phyloP scores from a whole-genome alignment of 1,140 invertebrate genomes.

The Chymomyza costata region DNA sequence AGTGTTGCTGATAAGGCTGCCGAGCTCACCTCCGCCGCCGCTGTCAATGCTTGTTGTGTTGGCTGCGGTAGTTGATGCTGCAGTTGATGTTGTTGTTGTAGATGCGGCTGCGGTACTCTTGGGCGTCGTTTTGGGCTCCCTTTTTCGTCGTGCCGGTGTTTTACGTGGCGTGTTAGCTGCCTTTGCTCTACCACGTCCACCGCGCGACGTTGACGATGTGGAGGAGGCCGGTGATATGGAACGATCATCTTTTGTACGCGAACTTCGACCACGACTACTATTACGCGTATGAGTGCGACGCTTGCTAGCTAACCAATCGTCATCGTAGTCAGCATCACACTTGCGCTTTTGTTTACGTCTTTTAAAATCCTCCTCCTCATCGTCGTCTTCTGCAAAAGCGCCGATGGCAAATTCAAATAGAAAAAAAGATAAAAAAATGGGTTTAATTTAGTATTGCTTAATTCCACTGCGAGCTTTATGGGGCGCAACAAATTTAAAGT shows the following conservation, averaged over 20 bases:
- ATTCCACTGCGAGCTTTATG: neutral
- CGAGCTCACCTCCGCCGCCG: slow-evolving; percentile 7
- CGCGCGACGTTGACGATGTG: slow-evolving; percentile 54
- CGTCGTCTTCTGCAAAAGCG: slow-evolving; percentile 46
- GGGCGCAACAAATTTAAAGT: neutral
- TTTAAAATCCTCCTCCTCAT: slow-evolving; percentile 71
- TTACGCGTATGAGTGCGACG: slow-evolving; percentile 50
- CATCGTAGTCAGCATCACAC: slow-evolving; percentile 71
- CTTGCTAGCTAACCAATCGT: slow-evolving; percentile 64
- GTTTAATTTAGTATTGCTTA: neutral
- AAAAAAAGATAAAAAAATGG: slow-evolving; percentile 10
- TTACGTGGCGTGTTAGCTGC: slow-evolving; percentile 52
- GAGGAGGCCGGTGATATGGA: slow-evolving; percentile 69
- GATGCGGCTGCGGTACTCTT: slow-evolving; percentile 8
- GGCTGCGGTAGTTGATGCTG: slow-evolving; percentile 15
- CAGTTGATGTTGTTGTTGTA: neutral
- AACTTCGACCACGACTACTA: slow-evolving; percentile 58
- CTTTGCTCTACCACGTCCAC: slow-evolving; percentile 30
- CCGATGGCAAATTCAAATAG: neutral
- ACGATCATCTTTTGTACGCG: slow-evolving; percentile 62
- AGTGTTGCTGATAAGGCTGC: slow-evolving; percentile 29
- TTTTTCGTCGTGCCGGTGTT: slow-evolving; percentile 60
- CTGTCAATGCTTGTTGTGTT: neutral
- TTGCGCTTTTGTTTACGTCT: slow-evolving; percentile 62
- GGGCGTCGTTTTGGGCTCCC: slow-evolving; percentile 24